phyloP scores from a whole-genome alignment of 2,797 vertebrate species.

The Lacerta agilis region DNA sequence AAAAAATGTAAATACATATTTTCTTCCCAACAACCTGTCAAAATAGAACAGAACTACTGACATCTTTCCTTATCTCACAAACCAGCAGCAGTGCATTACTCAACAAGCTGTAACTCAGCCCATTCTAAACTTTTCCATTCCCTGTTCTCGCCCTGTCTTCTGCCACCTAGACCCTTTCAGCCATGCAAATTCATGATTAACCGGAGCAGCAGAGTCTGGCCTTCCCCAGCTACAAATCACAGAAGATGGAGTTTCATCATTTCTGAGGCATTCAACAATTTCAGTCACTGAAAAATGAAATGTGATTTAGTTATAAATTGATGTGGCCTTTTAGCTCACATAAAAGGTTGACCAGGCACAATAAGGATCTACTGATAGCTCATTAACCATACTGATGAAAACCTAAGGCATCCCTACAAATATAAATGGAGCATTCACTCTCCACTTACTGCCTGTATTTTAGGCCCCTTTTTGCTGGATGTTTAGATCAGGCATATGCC shows the following conservation, averaged over 20 bases:
- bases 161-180: not conserved
- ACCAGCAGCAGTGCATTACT: not conserved
- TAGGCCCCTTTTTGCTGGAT: constrained; percentile 27
- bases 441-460: constrained; percentile 47
- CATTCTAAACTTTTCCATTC: not conserved
- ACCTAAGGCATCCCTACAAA: constrained; percentile 35
- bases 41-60: not conserved
- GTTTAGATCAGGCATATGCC: not conserved
- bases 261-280: constrained; percentile 42
- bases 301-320: constrained; percentile 47
- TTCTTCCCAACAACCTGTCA: not conserved
- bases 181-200: not conserved
- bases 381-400: constrained; percentile 50
- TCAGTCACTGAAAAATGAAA: constrained; percentile 57
- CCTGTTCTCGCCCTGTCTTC: not conserved
- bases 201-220: not conserved
- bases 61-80: not conserved
- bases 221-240: constrained; percentile 13
- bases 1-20: not conserved
- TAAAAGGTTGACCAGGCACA: constrained; percentile 41
- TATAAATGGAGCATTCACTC: constrained; percentile 31
- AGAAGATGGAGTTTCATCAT: constrained; percentile 23
- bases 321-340: constrained; percentile 48
- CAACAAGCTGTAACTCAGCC: not conserved
- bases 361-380: constrained; percentile 55